phyloP scores from a whole-genome alignment of 2,797 vertebrate genomes.

The Peromyscus eremicus region DNA sequence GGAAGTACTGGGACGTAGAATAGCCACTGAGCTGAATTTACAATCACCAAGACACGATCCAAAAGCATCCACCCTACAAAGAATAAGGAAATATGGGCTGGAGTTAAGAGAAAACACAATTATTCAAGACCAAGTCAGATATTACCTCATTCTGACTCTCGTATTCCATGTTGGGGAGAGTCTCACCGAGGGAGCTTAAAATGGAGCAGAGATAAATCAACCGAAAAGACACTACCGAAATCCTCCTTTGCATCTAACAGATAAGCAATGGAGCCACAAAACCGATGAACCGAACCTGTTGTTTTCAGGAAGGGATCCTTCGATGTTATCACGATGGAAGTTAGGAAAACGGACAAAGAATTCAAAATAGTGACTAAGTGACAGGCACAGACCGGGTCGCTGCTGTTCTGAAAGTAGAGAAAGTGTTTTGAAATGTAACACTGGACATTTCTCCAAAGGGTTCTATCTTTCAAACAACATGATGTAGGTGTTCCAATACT shows the following conservation, averaged over 20 bases:
- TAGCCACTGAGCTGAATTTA: background rate
- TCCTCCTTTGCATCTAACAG: background rate
- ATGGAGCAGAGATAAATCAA: background rate
- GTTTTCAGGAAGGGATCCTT: background rate
- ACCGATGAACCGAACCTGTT: background rate
- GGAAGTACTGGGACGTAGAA: background rate
- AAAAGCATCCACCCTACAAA: background rate
- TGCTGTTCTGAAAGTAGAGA: background rate
- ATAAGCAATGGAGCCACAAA: background rate
- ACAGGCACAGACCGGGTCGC: background rate
- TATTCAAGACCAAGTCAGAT: background rate
- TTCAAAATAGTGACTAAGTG: background rate
- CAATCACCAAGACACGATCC: background rate
- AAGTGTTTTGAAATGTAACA: background rate
- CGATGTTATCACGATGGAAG: background rate
- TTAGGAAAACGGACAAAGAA: background rate
- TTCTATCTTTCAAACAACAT: background rate
- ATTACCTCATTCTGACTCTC: background rate
- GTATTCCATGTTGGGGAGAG: background rate
- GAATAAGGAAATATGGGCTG: background rate
- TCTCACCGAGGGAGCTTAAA: background rate
- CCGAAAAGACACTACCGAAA: background rate
- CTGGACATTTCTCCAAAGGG: constrained; percentile 22
- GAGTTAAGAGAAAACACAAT: background rate
- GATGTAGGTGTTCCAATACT: background rate